Conservation (phyloP, 2,797 vertebrate species). For the Varecia variegata region DNA sequence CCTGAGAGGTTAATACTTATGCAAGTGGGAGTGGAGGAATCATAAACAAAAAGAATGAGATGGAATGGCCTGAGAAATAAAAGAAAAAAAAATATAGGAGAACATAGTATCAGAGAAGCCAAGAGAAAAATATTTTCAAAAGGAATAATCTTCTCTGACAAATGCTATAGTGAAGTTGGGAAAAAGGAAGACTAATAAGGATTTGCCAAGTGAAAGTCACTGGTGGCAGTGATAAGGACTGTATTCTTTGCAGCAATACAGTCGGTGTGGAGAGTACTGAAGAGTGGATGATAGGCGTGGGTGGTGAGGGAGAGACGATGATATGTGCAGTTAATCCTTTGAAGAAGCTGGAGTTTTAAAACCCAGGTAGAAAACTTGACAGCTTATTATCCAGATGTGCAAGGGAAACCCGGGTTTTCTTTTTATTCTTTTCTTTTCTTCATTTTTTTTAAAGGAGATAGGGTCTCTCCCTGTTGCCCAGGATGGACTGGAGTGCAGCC, state of each 20-base stretch:
- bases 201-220: not conserved
- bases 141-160: not conserved
- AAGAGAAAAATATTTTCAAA: not conserved
- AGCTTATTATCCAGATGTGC: not conserved
- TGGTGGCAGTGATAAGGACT: not conserved
- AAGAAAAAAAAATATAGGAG: not conserved
- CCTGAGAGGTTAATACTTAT: not conserved
- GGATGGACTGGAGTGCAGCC: not conserved
- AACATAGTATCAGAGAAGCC: not conserved
- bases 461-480: not conserved
- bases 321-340: not conserved
- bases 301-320: not conserved
- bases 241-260: rapidly evolving
- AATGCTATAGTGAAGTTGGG: not conserved
- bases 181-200: not conserved
- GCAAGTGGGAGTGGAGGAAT: not conserved
- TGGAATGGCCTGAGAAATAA: not conserved
- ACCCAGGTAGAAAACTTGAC: not conserved
- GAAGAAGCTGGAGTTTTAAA: not conserved
- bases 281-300: not conserved
- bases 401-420: not conserved
- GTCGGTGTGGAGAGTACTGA: not conserved
- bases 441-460: not conserved
- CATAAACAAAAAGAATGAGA: not conserved
- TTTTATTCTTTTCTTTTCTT: not conserved